phyloP scores from a whole-genome alignment of 2,113 vertebrate species.

The Speoplatyrhinus poulsoni region DNA sequence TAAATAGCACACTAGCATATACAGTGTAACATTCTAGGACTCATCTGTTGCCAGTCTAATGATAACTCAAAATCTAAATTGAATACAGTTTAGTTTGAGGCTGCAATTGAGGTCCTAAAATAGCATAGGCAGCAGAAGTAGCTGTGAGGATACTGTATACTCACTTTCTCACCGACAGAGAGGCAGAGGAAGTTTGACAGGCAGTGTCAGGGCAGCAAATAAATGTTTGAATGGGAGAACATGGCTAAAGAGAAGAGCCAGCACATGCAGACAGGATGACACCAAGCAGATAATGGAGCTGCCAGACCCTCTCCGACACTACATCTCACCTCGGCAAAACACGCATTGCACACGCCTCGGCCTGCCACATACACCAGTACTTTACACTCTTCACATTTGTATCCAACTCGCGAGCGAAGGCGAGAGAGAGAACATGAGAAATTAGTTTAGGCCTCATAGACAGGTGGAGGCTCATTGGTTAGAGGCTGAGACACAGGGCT shows the following conservation, averaged over 20 bases:
- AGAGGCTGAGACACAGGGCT: slow-evolving; percentile 22
- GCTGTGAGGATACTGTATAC: slow-evolving; percentile 20
- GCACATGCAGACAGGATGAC: slow-evolving; percentile 61
- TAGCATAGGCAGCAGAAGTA: slow-evolving; percentile 23
- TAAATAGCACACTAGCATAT: background rate
- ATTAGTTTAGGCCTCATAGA: slow-evolving; percentile 14
- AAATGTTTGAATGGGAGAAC: slow-evolving; percentile 69
- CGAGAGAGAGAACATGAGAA: background rate
- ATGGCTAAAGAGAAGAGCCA: slow-evolving; percentile 49
- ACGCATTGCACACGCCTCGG: background rate
- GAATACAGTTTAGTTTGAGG: background rate
- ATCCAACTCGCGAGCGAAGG: slow-evolving; percentile 16
- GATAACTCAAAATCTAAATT: background rate
- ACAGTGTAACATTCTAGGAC: background rate
- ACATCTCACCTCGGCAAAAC: slow-evolving; percentile 41
- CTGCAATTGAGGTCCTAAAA: background rate
- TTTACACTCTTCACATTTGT: slow-evolving; percentile 23
- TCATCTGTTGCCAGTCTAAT: background rate
- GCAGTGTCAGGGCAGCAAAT: slow-evolving; percentile 60
- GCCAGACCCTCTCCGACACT: slow-evolving; percentile 55
- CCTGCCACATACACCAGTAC: slow-evolving; percentile 11
- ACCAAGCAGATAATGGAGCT: slow-evolving; percentile 70
- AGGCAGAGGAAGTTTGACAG: slow-evolving; percentile 54
- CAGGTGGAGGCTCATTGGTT: slow-evolving; percentile 42
- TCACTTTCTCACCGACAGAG: slow-evolving; percentile 48